Conservation (phyloP, 2,113 vertebrate species). For the Hipposideros armiger region DNA sequence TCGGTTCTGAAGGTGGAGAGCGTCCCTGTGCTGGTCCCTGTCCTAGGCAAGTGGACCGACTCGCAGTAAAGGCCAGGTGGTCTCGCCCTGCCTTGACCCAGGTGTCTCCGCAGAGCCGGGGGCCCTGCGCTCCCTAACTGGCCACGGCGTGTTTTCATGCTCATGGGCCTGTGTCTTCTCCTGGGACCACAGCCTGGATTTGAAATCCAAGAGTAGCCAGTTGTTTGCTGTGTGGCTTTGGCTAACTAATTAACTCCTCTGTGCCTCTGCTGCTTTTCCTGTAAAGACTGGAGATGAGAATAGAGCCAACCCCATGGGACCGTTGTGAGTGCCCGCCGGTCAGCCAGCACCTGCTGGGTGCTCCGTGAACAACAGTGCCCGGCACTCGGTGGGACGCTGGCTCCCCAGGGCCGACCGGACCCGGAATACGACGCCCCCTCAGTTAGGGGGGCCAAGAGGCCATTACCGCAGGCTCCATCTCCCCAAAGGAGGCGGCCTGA, state of each 20-base stretch:
- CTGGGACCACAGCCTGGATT: background rate
- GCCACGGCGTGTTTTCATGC: accelerated
- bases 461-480: background rate
- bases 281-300: background rate
- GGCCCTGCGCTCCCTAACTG: background rate
- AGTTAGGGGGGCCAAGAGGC: background rate
- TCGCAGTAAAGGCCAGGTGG: accelerated
- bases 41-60: accelerated
- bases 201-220: background rate
- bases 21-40: background rate
- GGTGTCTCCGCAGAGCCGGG: background rate
- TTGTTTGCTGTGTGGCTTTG: background rate
- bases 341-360: no score
- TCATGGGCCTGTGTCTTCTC: background rate
- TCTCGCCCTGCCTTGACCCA: background rate
- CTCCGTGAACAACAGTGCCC: no score
- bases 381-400: no score
- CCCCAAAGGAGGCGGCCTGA: no score
- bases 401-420: background rate
- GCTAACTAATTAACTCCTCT: background rate
- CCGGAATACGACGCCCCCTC: accelerated
- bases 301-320: accelerated
- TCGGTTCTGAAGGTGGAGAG: background rate
- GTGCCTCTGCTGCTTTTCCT: background rate
- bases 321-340: background rate